Conservation (phyloP, 2,797 vertebrate species). For the Loris lydekkerianus region DNA sequence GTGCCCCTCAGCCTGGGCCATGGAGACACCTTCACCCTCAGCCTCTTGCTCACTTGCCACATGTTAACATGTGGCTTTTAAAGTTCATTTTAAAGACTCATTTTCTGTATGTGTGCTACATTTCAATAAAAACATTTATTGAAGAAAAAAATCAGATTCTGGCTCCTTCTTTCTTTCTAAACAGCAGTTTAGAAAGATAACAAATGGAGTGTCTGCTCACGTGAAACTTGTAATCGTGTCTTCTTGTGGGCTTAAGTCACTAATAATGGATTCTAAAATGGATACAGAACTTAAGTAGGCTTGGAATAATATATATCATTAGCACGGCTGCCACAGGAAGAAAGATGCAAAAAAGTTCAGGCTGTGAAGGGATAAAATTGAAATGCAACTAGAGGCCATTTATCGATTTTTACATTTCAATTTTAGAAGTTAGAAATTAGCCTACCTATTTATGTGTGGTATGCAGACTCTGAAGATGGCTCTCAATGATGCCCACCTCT, state of each 20-base stretch:
- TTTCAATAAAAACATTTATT: not conserved
- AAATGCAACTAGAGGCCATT: not conserved
- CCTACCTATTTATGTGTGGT: not conserved
- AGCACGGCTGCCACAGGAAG: not conserved
- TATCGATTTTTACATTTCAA: not conserved
- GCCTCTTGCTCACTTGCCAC: not conserved
- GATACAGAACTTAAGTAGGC: not conserved
- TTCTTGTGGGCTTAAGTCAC: not conserved
- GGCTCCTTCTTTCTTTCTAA: not conserved
- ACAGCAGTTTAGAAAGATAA: not conserved
- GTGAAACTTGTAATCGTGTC: too few species aligned
- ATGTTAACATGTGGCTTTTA: not conserved
- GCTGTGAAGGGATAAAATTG: not conserved
- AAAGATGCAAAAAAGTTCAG: not conserved
- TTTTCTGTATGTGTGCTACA: not conserved
- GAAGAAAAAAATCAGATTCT: slow-evolving; percentile 1
- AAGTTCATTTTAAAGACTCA: slow-evolving; percentile 25
- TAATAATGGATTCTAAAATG: not conserved
- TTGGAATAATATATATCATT: not conserved
- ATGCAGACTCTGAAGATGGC: not conserved
- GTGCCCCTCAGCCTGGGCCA: not conserved
- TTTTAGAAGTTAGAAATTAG: not conserved
- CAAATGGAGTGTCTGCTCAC: not conserved
- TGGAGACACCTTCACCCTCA: not conserved
- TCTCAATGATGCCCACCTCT: not conserved